A percentile compares a stretch with the other conserved stretches of the same genome.
Evolutionary conservation across 2,113 vertebrate genomes (phyloP).

Genomic region (Nanorana parkeri): DNA sequence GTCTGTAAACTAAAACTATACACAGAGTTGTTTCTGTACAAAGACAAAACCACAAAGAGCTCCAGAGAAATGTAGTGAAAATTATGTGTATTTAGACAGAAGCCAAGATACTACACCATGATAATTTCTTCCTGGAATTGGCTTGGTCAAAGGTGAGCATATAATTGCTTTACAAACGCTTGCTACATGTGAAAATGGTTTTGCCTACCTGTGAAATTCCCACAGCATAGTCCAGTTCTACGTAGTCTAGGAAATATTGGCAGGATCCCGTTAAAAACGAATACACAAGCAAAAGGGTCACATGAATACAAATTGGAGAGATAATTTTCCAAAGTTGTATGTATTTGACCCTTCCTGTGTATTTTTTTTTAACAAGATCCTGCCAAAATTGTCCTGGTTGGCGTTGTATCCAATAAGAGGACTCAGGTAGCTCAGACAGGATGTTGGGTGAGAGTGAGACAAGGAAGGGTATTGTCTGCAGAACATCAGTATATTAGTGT

Average conservation of each 20-base stretch:
- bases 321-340: neutral
- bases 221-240: neutral
- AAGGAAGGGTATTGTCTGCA: neutral
- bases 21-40: too few species aligned
- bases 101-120: neutral
- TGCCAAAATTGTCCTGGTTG: neutral
- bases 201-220: neutral
- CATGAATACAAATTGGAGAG: neutral
- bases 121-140: neutral
- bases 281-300: neutral
- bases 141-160: conserved; percentile 4
- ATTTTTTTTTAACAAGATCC: neutral
- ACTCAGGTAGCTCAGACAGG: neutral
- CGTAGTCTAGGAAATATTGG: neutral
- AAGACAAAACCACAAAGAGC: too few species aligned
- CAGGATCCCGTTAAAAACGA: neutral
- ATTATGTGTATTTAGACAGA: neutral
- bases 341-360: neutral
- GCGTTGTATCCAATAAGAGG: neutral
- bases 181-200: neutral
- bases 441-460: neutral
- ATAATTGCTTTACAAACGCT: neutral
- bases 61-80: too few species aligned
- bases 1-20: too few species aligned
- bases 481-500: too few species aligned